Conservation (phyloP, 2,797 vertebrate species). For the Linurgus olivaceus region DNA sequence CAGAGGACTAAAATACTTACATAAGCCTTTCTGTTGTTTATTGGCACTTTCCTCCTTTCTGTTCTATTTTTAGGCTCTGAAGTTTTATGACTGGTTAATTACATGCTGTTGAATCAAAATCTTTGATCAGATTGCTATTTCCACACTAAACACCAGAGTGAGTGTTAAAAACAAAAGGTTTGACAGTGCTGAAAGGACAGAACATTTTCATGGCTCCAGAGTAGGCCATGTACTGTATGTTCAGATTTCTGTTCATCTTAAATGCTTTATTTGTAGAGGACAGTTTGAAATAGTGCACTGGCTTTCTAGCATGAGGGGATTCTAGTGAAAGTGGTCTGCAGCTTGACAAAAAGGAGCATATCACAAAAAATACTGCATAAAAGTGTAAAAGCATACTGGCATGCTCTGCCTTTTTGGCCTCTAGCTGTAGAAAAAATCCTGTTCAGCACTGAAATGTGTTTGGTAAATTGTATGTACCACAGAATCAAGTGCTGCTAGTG, state of each 20-base stretch:
- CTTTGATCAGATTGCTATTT: slow-evolving; percentile 38
- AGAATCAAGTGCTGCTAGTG: neutral
- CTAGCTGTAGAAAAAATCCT: neutral
- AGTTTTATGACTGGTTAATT: slow-evolving; percentile 24
- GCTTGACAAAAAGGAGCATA: neutral
- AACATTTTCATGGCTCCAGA: neutral
- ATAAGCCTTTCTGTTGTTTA: neutral
- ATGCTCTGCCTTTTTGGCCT: neutral
- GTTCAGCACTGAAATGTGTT: neutral
- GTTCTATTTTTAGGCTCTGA: slow-evolving; percentile 47
- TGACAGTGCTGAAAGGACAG: neutral
- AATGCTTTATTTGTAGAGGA: neutral
- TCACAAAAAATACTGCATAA: neutral
- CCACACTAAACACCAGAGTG: slow-evolving; percentile 3
- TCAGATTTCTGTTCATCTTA: neutral
- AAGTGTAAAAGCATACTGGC: neutral
- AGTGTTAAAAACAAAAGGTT: neutral
- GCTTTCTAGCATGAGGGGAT: neutral
- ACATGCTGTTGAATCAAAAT: slow-evolving; percentile 28
- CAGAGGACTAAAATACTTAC: neutral
- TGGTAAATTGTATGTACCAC: accelerated
- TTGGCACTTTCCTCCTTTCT: slow-evolving; percentile 47
- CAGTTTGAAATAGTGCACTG: neutral
- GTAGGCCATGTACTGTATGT: neutral
- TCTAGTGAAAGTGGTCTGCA: neutral